phyloP scores from a whole-genome alignment of 2,113 vertebrate species.

The Hydrochoerus hydrochaeris region DNA sequence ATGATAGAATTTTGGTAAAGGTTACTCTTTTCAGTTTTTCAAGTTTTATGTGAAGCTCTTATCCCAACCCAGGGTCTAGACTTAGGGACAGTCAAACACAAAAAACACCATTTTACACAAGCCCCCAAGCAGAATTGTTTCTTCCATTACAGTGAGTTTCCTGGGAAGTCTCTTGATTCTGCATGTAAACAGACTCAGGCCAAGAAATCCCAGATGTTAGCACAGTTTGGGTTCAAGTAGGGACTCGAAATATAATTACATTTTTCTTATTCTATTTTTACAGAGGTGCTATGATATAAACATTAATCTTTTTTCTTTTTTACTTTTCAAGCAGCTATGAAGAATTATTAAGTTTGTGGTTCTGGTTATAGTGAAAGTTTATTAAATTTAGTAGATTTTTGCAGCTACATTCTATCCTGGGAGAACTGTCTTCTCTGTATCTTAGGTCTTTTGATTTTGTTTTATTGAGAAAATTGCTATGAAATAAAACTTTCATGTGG shows the following conservation, averaged over 20 bases:
- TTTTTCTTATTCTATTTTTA: conserved; percentile 25
- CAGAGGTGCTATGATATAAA: not conserved
- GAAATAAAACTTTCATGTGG: conserved; percentile 50
- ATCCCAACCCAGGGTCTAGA: not conserved
- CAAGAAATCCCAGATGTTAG: conserved; percentile 6
- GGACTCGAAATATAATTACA: not conserved
- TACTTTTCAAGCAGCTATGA: conserved; percentile 6
- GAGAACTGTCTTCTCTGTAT: conserved; percentile 48
- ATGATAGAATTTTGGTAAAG: not conserved
- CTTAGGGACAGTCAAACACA: not conserved
- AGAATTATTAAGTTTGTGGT: conserved; percentile 25
- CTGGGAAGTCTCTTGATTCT: not conserved
- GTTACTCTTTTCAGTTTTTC: not conserved
- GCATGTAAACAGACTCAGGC: not conserved
- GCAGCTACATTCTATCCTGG: conserved; percentile 7
- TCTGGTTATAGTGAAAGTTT: conserved; percentile 46
- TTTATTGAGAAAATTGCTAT: conserved; percentile 60
- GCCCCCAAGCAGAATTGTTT: not conserved
- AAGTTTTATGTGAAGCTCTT: not conserved
- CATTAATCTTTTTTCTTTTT: not conserved
- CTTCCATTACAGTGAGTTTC: not conserved
- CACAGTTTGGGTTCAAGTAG: conserved; percentile 11
- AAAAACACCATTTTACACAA: conserved; percentile 4
- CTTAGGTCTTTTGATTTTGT: conserved; percentile 33
- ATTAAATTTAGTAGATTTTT: conserved; percentile 30